Base-by-base conservation (phyloP, 2,888 invertebrate species). In the Phanerotoma sp. region DNA sequence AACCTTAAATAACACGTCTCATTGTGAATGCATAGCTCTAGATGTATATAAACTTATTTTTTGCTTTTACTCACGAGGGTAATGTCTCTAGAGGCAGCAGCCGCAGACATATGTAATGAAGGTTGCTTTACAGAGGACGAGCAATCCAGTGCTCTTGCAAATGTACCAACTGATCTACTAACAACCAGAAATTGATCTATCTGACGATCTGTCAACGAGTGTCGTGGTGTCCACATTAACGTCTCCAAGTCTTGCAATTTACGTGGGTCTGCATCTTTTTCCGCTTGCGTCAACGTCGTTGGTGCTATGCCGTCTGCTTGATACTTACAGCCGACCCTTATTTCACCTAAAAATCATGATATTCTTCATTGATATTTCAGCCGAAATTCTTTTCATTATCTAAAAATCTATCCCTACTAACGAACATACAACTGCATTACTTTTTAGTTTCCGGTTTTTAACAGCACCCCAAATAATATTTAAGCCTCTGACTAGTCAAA, bases 121-220 rank as follows among this genome's bases (percentile, higher is more conserved):
- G 99, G 98, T 77, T 99, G 96, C 78, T 98, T 95, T 44, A 98
- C 94, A 67, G 96, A 95, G 79, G 96, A 96, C 67, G 96, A 96
- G 80, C 96, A 96, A 82, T 99, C 99, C 64, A 99, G 85, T 57
- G 99, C 98, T 67, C 99, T 87, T 62, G 98, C 96, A 82, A 99
- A 99, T 63, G 99, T 99, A 66, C 99, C 98, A 65, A 99, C 95
- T 45, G 97, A 96, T 71, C 93, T 87, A 63, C 89, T 89, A 63
- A 89, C 88, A 69, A 98, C 96, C 71, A 98, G 86, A 82, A 97
- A 99, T 82, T 99, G 97, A 84, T 99, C 99, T 70, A 99, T 96
- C 81, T 98, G 96, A 72, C 93, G 85, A 82, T 98, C 96, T 65
- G 91, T 88, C 66, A 98, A 84, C 68, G 84, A 85, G 80, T 96